Base-by-base conservation (phyloP, 2,888 invertebrate genomes). In the Melieria picta region DNA sequence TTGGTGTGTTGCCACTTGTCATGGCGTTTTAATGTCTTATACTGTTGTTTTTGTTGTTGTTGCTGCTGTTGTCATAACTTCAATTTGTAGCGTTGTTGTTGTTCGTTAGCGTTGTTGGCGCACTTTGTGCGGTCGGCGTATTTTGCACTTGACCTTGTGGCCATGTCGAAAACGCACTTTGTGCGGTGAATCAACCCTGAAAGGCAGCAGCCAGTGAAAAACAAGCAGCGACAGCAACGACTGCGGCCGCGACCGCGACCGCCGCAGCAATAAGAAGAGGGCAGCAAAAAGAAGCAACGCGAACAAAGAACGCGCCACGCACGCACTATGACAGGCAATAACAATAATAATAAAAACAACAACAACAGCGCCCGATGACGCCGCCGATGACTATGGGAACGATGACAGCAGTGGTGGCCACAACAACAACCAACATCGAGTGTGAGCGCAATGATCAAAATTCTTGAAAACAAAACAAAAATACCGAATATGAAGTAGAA, bases 61-160 rank as follows among this genome's bases (percentile, higher is more conserved):
- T 50, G 11, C 2, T 50, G 11, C 11, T 50, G 43, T 71, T 65
- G 60, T 61, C 60, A 65, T 52, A 55, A 65, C 45, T 56, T 45
- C 45, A 55, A 55, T 65, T 65, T 45, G 46, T 65, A 65, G 46
- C 13, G 55, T 65, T 52, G 45, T 65, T 60, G 50, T 58, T 52
- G 9, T 64, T 13, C 43, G 43, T 50, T 42, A 9, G 16, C 60
- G 61, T 43, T 68, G 68, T 46, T 52, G 48, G 48, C 16, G 30
- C 43, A 52, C 11, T 52, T 52, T 52, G n/a, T 6, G 11, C 9
- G 52, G 30, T 60, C 48, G 52, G 52, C 71, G 69, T 67, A 67
- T 64, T 73, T 69, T 73, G 69, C 67, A 73, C 75, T 75, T 75
- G 75, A 75, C 75, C 75, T 75, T 75, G 73, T 72, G 73, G 67